Conservation (phyloP, 2,797 vertebrate genomes). For the Ambastaia sidthimunki region DNA sequence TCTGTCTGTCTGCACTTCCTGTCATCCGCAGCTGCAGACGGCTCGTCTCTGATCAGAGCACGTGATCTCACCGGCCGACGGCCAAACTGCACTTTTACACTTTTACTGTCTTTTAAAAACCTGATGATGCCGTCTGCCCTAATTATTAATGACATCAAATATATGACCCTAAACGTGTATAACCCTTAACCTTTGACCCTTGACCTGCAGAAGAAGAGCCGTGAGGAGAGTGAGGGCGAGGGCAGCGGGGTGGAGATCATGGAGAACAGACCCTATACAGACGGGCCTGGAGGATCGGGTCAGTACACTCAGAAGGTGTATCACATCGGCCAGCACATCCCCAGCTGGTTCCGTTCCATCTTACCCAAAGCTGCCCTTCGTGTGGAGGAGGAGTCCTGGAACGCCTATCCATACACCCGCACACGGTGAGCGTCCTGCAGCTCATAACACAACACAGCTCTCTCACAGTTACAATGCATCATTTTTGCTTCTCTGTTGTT, state of each 20-base stretch:
- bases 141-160: too few species aligned
- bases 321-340: constrained; percentile 99
- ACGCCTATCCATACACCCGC: constrained; percentile 86
- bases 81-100: too few species aligned
- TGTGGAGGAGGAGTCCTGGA: constrained; percentile 88
- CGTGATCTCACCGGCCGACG: background rate
- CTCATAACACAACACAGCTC: too few species aligned
- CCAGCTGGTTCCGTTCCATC: constrained; percentile 94
- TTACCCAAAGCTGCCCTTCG: constrained; percentile 86
- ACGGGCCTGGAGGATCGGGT: constrained; percentile 91
- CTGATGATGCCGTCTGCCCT: too few species aligned
- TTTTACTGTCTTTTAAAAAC: too few species aligned
- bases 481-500: too few species aligned
- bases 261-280: constrained; percentile 93
- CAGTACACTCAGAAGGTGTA: constrained; percentile 99
- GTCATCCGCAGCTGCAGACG: constrained; percentile 39
- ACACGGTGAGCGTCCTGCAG: constrained; percentile 74
- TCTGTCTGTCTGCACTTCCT: constrained; percentile 23
- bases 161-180: background rate
- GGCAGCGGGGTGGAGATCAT: constrained; percentile 98
- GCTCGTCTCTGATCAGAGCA: constrained; percentile 12
- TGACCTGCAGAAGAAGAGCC: constrained; percentile 92
- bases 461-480: too few species aligned
- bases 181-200: constrained; percentile 43
- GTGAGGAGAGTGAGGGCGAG: constrained; percentile 94